phyloP scores from a whole-genome alignment of 2,888 invertebrate genomes.

The Alsophila aescularia region DNA sequence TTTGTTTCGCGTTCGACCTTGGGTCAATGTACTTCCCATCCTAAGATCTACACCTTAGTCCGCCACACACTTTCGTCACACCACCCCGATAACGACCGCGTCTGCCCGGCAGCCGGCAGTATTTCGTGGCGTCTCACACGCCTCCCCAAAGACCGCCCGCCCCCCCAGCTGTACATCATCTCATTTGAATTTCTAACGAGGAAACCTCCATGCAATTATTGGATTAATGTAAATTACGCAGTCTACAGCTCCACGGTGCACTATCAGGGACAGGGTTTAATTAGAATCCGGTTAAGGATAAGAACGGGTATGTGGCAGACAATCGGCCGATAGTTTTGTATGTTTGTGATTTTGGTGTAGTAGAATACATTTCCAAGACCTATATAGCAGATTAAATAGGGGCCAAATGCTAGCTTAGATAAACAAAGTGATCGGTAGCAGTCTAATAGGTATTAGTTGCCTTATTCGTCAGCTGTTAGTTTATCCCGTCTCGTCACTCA shows the following conservation, averaged over 20 bases:
- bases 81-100: slow-evolving; percentile 50
- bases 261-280: slow-evolving; percentile 83
- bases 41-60: background rate
- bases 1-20: too few relatives aligned
- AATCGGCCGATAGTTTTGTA: slow-evolving; percentile 4
- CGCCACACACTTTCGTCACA: background rate
- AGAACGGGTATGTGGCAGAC: slow-evolving; percentile 10
- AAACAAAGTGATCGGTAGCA: too few relatives aligned
- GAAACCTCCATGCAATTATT: slow-evolving; percentile 96
- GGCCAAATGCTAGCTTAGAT: too few relatives aligned
- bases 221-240: slow-evolving; percentile 97
- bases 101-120: slow-evolving; percentile 50
- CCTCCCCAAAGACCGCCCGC: slow-evolving; percentile 67
- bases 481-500: too few relatives aligned
- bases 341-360: too few relatives aligned
- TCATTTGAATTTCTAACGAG: slow-evolving; percentile 97
- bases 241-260: slow-evolving; percentile 86
- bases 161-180: slow-evolving; percentile 88
- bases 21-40: too few relatives aligned
- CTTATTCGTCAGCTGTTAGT: too few relatives aligned
- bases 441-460: too few relatives aligned
- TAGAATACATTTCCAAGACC: too few relatives aligned
- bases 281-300: slow-evolving; percentile 80
- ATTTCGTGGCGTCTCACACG: slow-evolving; percentile 61
- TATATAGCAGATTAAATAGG: too few relatives aligned